A percentile compares a stretch with the other conserved stretches of the same genome.
These are phyloP conservation scores for Sarcophaga variegata DNA, from an alignment of 2,888 invertebrate species.

Conservation along the genomic window DNA sequence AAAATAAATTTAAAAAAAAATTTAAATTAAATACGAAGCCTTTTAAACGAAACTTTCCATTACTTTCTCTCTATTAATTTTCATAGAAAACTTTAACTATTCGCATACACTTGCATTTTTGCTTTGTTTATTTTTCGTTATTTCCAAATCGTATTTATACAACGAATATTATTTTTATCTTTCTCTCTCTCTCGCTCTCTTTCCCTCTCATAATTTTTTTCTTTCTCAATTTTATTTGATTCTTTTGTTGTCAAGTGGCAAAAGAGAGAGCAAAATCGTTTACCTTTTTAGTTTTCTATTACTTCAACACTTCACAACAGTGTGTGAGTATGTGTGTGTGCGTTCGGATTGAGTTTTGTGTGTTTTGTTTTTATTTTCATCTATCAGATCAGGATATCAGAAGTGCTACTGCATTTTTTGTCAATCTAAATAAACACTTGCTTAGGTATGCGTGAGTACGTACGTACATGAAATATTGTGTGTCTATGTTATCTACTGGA, in stretches of 20 bases:
- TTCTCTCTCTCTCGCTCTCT: not conserved
- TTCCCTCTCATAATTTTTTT: too few species aligned
- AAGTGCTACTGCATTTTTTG: conserved; percentile 8
- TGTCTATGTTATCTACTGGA: conserved; percentile 16
- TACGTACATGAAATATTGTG: not conserved
- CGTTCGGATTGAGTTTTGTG: not conserved
- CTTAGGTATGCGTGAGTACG: conserved; percentile 4
- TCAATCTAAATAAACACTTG: conserved; percentile 32
- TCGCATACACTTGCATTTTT: not conserved
- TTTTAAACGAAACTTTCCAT: not conserved
- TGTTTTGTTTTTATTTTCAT: conserved; percentile 15
- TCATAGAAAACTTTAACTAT: conserved; percentile 6
- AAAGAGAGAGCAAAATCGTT: too few species aligned
- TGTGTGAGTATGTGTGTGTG: not conserved
- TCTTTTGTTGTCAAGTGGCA: not conserved
- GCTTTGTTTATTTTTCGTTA: not conserved
- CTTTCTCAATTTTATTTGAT: not conserved
- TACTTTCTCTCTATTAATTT: not conserved
- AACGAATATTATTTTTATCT: not conserved
- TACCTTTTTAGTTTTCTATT: too few species aligned
- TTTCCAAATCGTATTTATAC: not conserved
- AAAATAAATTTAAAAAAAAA: not conserved
- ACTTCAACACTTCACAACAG: too few species aligned
- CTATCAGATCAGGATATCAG: conserved; percentile 29
- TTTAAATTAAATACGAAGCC: not conserved